Evolutionary conservation across 2,797 vertebrate genomes (phyloP), one percentile per base, ranked within the genome.

Genomic region (Sebastes matsubarae): DNA sequence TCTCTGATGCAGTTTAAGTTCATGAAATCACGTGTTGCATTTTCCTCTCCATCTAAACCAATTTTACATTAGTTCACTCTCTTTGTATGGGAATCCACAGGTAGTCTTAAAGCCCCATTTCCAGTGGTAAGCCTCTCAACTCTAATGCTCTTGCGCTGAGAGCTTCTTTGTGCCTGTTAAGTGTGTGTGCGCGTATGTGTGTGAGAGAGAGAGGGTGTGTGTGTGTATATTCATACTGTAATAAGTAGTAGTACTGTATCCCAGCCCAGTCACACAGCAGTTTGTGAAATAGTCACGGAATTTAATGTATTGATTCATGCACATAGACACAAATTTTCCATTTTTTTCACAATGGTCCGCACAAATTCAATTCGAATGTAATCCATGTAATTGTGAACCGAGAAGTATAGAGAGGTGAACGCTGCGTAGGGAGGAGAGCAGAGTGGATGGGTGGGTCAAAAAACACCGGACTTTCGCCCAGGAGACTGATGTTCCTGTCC

Each of bases 71-170:
- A 82, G 80, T 82, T 90, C 75, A 29, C 69, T 84, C 69, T 75
- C 78, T 90, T 86, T 91, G 75, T 78, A 74, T 79, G 63, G 32
- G 72, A 84, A 89, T 91, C 91, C 83, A 92, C 92, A 93, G 92
- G 93, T 90, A 71, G 85, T 86, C 79, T 80, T 86, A 86, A 90
- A 91, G 88, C 75, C 86, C 80, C 67, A 72, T 91, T 88, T 89
- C 76, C 77, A 89, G 82, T 77, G 78, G 81, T 91, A 94, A 93
- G 89, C 91, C 88, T 92, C 89, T 94, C 88, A 90, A 80, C 78
- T 80, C 71, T 87, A 91, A 92, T 90, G 83, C 87, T 86, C 83
- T 83, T 82, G 67, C 70, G 67, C 73, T 81, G 58, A 89, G 82
- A 83, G 82, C 80, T 87, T 84, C 74, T 90, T 85, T 89, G 86